These are phyloP conservation scores for Papilio glaucus DNA, from an alignment of 1,140 invertebrate species.

Conservation along the genomic window DNA sequence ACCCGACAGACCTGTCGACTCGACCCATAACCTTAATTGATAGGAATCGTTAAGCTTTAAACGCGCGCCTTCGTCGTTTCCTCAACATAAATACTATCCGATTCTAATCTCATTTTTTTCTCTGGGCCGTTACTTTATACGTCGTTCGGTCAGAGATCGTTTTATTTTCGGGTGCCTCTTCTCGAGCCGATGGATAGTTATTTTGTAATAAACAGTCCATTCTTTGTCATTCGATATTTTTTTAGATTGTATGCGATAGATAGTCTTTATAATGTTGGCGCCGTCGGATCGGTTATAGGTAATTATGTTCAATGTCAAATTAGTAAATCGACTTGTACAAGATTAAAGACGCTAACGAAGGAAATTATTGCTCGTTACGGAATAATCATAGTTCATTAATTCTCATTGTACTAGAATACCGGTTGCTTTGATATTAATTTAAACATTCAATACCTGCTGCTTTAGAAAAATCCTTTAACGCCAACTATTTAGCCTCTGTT, in stretches of 20 bases:
- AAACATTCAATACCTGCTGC: background rate
- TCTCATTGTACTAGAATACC: constrained; percentile 25
- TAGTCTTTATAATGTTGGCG: constrained; percentile 65
- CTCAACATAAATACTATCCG: constrained; percentile 76
- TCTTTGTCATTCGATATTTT: constrained; percentile 80
- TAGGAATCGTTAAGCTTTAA: constrained; percentile 82
- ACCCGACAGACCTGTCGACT: constrained; percentile 62
- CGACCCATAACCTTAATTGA: constrained; percentile 81
- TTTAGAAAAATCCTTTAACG: background rate
- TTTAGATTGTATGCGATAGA: constrained; percentile 66
- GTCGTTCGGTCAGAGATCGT: constrained; percentile 64
- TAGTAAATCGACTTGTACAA: constrained; percentile 50
- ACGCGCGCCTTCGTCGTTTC: constrained; percentile 68
- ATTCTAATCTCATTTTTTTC: constrained; percentile 78
- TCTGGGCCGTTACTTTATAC: constrained; percentile 72
- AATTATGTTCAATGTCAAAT: constrained; percentile 66
- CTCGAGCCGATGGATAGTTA: constrained; percentile 69
- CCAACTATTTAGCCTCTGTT: background rate
- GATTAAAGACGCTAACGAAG: constrained; percentile 20
- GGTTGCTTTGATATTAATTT: constrained; percentile 1
- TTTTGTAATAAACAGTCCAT: constrained; percentile 80
- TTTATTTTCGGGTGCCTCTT: constrained; percentile 80
- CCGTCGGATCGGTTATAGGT: constrained; percentile 68
- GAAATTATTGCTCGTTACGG: constrained; percentile 51
- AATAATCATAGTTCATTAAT: constrained; percentile 45